Conservation (phyloP, 2,113 vertebrate genomes). For the Glaucomys volans region DNA sequence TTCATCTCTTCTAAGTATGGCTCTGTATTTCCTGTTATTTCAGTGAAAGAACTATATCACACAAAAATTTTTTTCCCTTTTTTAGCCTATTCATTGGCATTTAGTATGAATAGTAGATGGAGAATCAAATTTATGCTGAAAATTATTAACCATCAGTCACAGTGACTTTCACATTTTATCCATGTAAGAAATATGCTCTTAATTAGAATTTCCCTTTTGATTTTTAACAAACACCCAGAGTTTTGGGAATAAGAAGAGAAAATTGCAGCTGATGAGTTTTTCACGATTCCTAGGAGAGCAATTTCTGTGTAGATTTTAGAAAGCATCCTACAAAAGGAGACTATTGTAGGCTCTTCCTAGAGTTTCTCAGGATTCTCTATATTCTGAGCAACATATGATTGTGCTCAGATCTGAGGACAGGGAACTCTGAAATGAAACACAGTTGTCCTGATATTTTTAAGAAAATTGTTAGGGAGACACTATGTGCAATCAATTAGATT, state of each 20-base stretch:
- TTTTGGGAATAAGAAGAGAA: constrained; percentile 60
- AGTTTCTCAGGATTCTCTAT: constrained; percentile 48
- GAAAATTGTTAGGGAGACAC: constrained; percentile 81
- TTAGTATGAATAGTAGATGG: constrained; percentile 49
- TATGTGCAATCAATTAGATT: constrained; percentile 80
- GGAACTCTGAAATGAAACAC: constrained; percentile 76
- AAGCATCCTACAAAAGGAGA: constrained; percentile 48
- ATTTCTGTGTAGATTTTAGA: constrained; percentile 64
- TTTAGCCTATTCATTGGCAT: neutral
- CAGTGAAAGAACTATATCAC: neutral
- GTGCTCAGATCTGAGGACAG: constrained; percentile 58
- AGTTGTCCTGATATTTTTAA: constrained; percentile 80
- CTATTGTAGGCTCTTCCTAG: constrained; percentile 47
- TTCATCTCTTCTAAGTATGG: neutral
- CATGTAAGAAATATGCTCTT: constrained; percentile 48
- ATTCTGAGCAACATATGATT: neutral
- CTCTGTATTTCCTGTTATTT: neutral
- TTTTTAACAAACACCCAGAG: constrained; percentile 68
- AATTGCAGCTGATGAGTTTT: constrained; percentile 69
- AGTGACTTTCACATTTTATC: constrained; percentile 58
- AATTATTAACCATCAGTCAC: constrained; percentile 48
- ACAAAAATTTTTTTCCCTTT: neutral
- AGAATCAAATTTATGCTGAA: constrained; percentile 50
- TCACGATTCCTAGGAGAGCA: constrained; percentile 42
- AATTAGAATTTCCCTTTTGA: constrained; percentile 69